Percentiles rank a stretch among this genome's conserved stretches.
Evolutionary conservation across 64 coral and sea anemone genomes (phyloP).

Genomic region (Stylophora pistillata): DNA sequence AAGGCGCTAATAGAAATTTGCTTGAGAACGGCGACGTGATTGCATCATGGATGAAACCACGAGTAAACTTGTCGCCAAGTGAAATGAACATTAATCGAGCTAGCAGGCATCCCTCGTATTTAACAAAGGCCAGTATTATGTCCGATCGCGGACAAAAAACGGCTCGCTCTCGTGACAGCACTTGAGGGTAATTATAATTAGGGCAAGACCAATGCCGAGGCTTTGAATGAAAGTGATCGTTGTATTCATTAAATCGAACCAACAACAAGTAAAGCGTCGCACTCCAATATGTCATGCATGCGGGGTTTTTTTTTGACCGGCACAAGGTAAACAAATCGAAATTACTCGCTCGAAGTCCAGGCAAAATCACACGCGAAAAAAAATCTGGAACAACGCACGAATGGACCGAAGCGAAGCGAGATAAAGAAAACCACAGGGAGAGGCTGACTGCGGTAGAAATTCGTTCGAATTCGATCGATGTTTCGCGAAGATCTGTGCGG

Average conservation of each 20-base stretch:
- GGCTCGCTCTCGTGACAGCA: conserved; percentile 75
- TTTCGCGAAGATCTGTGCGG: not conserved
- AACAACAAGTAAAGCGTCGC: conserved; percentile 59
- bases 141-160: conserved; percentile 5
- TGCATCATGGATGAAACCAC: not conserved
- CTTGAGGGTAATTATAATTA: conserved; percentile 83
- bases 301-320: conserved; percentile 49
- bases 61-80: conserved; percentile 8
- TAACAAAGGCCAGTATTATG: conserved; percentile 6
- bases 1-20: not conserved
- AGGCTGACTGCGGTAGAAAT: not conserved
- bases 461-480: not conserved
- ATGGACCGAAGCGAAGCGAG: not conserved
- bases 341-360: conserved; percentile 1
- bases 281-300: conserved; percentile 65
- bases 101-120: not conserved
- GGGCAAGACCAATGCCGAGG: conserved; percentile 62
- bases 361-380: not conserved
- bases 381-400: not conserved
- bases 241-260: conserved; percentile 94
- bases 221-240: conserved; percentile 87
- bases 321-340: conserved; percentile 60
- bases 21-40: not conserved
- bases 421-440: conserved; percentile 40
- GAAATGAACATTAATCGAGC: conserved; percentile 22